Evolutionary conservation across 2,797 vertebrate genomes (phyloP), one percentile per base, ranked within the genome.

Genomic region (Ispidina lecontei): DNA sequence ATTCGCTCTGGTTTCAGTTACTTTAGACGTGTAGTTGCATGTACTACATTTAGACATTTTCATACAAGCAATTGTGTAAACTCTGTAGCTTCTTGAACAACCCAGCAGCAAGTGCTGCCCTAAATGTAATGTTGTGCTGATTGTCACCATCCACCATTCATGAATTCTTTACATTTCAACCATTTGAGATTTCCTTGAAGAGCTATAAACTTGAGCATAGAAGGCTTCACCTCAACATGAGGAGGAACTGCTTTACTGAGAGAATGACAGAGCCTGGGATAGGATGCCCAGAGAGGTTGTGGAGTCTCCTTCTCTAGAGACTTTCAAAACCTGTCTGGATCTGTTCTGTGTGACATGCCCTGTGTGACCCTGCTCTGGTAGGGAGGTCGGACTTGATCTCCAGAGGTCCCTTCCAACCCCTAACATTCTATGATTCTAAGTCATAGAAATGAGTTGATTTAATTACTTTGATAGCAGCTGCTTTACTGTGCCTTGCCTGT

Each of bases 131-230:
- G 46, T 31, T 2, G 2, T 33, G 18, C 14, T 62, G 47, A 14
- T 64, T 52, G 49, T 54, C 31, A 14, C 28, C 4, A 2, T 64
- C 26, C 22, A n/a, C 46, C 0, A 0, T 17, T 63, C 2, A 1
- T 56, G 37, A 37, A 25, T 79, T 58, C 39, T 84, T 84, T 39
- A 39, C 37, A 15, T 72, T 65, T 70, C 41, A 79, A 86, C 44
- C 5, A 23, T 62, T 75, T 51, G 54, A 64, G n/a, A 18, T 77
- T 37, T 67, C 59, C 29, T 15, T 60, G 62, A 62, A 82, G 43
- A 12, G 35, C 51, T 4, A 28, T 14, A 28, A 75, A 39, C 37
- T 39, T 39, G 37, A 39, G 37, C 37, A 39, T 39, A 39, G 37
- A 39, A 39, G 37, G 37, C 37, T 39, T 39, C 37, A 39, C 37